Percentiles rank a stretch among this genome's conserved stretches.
Conservation (phyloP, 2,113 vertebrate genomes). For the Platanista minor region DNA sequence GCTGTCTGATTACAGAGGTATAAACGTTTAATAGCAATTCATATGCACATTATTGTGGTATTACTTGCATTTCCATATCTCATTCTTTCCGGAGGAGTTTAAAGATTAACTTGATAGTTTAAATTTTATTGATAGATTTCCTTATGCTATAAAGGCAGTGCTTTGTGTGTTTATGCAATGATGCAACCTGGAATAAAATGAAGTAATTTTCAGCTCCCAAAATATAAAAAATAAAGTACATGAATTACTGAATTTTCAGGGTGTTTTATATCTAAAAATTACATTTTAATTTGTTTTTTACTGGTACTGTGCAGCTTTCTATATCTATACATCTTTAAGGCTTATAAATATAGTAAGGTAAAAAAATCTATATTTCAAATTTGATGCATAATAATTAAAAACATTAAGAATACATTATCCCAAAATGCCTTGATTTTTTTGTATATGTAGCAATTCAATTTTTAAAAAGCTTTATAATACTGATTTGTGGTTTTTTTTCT, state of each 20-base stretch:
- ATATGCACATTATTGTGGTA: not conserved
- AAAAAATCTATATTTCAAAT: not conserved
- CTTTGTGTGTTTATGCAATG: not conserved
- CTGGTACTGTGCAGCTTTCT: not conserved
- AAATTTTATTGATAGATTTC: slow-evolving; percentile 28
- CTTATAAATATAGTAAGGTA: not conserved
- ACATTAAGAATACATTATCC: slow-evolving; percentile 6
- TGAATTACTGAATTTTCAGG: not conserved
- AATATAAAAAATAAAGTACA: not conserved
- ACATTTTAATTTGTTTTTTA: slow-evolving; percentile 4
- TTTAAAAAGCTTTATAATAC: slow-evolving; percentile 8
- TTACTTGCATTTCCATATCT: not conserved
- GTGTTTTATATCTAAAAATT: slow-evolving; percentile 22
- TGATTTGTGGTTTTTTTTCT: not conserved
- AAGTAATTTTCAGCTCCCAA: not conserved
- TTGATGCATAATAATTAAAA: not conserved
- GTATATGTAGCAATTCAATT: not conserved
- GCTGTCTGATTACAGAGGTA: slow-evolving; percentile 20
- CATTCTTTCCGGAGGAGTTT: not conserved
- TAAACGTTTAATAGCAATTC: slow-evolving; percentile 39
- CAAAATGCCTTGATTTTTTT: slow-evolving; percentile 24
- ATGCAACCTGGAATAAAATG: not conserved
- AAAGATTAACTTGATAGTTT: slow-evolving; percentile 39
- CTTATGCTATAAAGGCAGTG: not conserved
- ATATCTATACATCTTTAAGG: not conserved